These are phyloP conservation scores for Equus quagga DNA, from an alignment of 2,113 vertebrate genomes.

Conservation along the genomic window DNA sequence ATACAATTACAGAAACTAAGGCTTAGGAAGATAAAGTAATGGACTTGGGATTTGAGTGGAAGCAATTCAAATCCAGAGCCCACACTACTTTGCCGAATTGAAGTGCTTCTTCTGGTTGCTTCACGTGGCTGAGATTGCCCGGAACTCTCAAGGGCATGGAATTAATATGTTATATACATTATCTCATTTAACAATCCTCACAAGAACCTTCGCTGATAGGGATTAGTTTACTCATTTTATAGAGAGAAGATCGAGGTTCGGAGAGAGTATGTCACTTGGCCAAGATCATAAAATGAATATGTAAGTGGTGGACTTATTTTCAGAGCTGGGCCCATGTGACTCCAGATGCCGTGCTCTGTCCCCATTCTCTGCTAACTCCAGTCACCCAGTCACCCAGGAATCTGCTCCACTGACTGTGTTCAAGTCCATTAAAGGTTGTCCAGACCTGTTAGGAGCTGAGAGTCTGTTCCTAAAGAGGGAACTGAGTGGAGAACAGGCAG, in stretches of 20 bases:
- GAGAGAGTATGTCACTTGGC: conserved; percentile 2
- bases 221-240: conserved; percentile 52
- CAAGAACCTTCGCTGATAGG: neutral
- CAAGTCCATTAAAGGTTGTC: neutral
- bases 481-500: neutral
- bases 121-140: neutral
- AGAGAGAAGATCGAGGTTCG: conserved; percentile 39
- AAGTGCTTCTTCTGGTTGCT: conserved; percentile 11
- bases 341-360: neutral
- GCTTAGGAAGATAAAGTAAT: conserved; percentile 10
- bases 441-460: neutral
- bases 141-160: neutral
- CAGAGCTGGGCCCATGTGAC: neutral
- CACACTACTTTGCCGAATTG: neutral
- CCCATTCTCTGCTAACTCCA: neutral
- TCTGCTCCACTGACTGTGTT: neutral
- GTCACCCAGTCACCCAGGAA: neutral
- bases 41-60: neutral
- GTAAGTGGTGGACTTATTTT: neutral
- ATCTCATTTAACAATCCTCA: conserved; percentile 25
- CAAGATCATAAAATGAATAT: conserved; percentile 30
- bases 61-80: neutral
- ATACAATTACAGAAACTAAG: conserved; percentile 7
- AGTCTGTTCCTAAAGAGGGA: conserved; percentile 8
- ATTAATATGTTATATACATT: neutral